A percentile compares a stretch with the other conserved stretches of the same genome.
Evolutionary conservation across 2,113 vertebrate genomes (phyloP).

Genomic region (Aegypius monachus): DNA sequence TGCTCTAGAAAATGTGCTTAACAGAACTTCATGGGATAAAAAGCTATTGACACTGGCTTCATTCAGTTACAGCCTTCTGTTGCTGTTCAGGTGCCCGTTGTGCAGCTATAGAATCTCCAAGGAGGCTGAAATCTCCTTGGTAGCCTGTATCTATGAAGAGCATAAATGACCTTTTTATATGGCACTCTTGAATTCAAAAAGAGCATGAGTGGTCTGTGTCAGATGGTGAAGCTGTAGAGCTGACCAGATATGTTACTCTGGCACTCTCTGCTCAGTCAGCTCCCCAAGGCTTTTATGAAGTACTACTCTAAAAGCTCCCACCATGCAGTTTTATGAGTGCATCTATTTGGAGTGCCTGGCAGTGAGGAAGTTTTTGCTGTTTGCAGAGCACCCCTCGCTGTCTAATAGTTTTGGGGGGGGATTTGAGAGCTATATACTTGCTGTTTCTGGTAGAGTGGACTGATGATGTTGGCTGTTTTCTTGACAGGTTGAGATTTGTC

Average conservation of each 20-base stretch:
- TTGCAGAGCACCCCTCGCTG: neutral
- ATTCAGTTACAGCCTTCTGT: neutral
- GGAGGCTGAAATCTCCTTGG: neutral
- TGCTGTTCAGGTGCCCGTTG: neutral
- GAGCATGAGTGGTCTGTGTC: neutral
- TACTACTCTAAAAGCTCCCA: neutral
- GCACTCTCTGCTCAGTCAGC: neutral
- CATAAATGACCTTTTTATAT: neutral
- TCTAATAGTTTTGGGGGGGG: accelerated
- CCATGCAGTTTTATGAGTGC: neutral
- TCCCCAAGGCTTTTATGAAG: neutral
- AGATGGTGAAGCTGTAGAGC: neutral
- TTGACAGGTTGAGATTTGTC: neutral
- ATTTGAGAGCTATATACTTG: neutral
- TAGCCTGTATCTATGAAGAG: neutral
- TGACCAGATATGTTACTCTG: neutral
- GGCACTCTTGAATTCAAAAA: neutral
- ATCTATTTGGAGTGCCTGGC: neutral
- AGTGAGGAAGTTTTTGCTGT: neutral
- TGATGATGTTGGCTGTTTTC: neutral
- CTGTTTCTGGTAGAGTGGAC: neutral
- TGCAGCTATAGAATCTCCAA: neutral
- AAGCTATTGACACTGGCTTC: neutral
- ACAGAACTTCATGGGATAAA: neutral
- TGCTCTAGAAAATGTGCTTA: neutral